phyloP scores from a whole-genome alignment of 2,888 invertebrate genomes.

The Hemithea aestivaria region DNA sequence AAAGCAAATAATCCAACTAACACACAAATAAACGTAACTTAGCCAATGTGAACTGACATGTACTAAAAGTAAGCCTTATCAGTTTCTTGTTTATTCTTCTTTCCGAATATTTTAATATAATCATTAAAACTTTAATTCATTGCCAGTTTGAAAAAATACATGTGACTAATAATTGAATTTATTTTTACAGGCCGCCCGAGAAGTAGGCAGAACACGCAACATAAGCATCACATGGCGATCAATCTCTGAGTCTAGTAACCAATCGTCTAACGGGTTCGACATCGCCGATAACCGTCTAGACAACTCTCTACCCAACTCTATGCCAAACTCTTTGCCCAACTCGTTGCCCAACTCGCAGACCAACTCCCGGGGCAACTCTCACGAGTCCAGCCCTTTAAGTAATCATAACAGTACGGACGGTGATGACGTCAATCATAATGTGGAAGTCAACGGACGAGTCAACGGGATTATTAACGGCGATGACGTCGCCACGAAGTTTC shows the following conservation, averaged over 20 bases:
- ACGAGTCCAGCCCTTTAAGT: slow-evolving; percentile 41
- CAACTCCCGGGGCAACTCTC: slow-evolving; percentile 24
- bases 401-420: slow-evolving; percentile 41
- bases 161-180: too few relatives aligned
- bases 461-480: slow-evolving; percentile 39
- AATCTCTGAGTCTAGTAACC: slow-evolving; percentile 71
- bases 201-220: slow-evolving; percentile 55
- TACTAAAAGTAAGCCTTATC: too few relatives aligned
- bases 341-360: slow-evolving; percentile 11
- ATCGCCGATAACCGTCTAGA: slow-evolving; percentile 41
- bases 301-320: slow-evolving; percentile 27
- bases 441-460: slow-evolving; percentile 42
- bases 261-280: slow-evolving; percentile 62
- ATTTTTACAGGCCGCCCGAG: slow-evolving; percentile 47
- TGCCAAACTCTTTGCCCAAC: slow-evolving; percentile 9
- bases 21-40: too few relatives aligned
- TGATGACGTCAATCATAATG: slow-evolving; percentile 41
- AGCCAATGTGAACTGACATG: too few relatives aligned
- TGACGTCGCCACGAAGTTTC: slow-evolving; percentile 55
- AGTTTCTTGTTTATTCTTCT: too few relatives aligned
- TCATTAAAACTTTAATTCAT: too few relatives aligned
- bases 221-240: slow-evolving; percentile 75
- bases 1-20: too few relatives aligned
- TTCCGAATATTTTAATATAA: too few relatives aligned
- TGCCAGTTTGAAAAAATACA: too few relatives aligned